Base-by-base conservation (phyloP, 2,797 vertebrate species). In the Rousettus madagascariensis region DNA sequence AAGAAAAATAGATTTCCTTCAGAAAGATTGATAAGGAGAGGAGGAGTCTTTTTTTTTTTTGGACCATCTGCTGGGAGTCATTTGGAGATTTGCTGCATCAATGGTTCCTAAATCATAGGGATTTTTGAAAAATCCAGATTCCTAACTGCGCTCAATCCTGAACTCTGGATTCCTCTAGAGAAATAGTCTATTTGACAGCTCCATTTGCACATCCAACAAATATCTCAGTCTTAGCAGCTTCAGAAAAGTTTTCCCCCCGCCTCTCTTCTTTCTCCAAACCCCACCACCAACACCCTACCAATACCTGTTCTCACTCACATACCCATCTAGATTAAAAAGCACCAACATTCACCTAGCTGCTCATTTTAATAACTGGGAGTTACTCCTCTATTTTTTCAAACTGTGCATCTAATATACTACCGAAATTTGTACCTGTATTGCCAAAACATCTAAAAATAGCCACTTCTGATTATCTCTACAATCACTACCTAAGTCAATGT, bases 1-100 rank as follows among this genome's bases (percentile, higher is more conserved):
- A 87, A 88, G 46, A 75, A 78, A 72, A 89, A 65, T 66, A 10
- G 3, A 90, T 69, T 94, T 91, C 63, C 57, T 86, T 91, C 26
- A 86, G 38, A 55, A 49, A 96, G 86, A 89, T 95, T 75, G 85
- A 72, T 90, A 41, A 80, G 33, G 5, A 1, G 16, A 5, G 28
- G 46, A n/a, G 36, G 26, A 65, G 68, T 78, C 20, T 17, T 84
- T 84, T 71, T 65, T 92, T 57, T 41, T 33, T 33, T 57, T 41
- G 19, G 38, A n/a, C 8, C 49, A 17, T 20, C 19, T 49, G 9
- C 38, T 82, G 30, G n/a, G 61, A 89, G 24, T 74, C 28, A 63
- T 72, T 94, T 55, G 63, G 66, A 49, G 93, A 75, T 79, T 77
- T 85, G 24, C 10, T 82, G 26, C 11, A 74, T 13, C 2, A 0